Conservation (phyloP, 2,888 invertebrate genomes). For the Geotrupes spiniger region DNA sequence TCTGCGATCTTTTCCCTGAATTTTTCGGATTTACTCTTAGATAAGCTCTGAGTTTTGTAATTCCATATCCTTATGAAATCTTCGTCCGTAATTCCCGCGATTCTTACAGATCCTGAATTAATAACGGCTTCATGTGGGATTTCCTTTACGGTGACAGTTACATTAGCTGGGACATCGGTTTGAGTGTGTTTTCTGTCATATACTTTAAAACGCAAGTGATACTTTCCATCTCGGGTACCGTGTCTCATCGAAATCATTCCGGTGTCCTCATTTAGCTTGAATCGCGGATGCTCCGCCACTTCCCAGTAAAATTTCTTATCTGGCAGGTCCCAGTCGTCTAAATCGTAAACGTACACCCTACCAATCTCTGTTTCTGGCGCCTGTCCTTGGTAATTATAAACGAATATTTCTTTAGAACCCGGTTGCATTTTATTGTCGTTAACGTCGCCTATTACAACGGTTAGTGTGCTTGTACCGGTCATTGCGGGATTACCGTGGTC, state of each 20-base stretch:
- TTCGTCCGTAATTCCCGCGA: slow-evolving; percentile 92
- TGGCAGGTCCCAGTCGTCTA: slow-evolving; percentile 98
- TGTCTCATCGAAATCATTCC: slow-evolving; percentile 96
- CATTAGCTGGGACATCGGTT: slow-evolving; percentile 93
- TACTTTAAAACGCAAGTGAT: slow-evolving; percentile 79
- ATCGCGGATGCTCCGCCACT: slow-evolving; percentile 78
- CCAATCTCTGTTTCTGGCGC: slow-evolving; percentile 88
- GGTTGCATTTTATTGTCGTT: slow-evolving; percentile 99
- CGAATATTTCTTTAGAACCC: slow-evolving; percentile 94
- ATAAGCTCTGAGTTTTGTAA: slow-evolving; percentile 80
- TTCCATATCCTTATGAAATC: slow-evolving; percentile 95
- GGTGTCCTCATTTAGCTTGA: slow-evolving; percentile 85
- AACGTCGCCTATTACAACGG: slow-evolving; percentile 95
- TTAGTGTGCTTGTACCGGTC: slow-evolving; percentile 94
- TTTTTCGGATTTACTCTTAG: slow-evolving; percentile 84
- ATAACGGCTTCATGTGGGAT: slow-evolving; percentile 94
- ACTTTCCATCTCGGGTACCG: slow-evolving; percentile 84
- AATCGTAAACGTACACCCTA: slow-evolving; percentile 93
- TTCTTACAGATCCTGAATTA: slow-evolving; percentile 91
- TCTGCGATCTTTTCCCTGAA: slow-evolving; percentile 86
- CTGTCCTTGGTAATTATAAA: slow-evolving; percentile 93
- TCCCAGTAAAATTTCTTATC: slow-evolving; percentile 98
- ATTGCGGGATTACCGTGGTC: slow-evolving; percentile 96
- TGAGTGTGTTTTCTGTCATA: slow-evolving; percentile 94
- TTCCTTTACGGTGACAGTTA: slow-evolving; percentile 89